These are phyloP conservation scores for Drosophila helvetica DNA, from an alignment of 2,888 invertebrate species.

Conservation along the genomic window DNA sequence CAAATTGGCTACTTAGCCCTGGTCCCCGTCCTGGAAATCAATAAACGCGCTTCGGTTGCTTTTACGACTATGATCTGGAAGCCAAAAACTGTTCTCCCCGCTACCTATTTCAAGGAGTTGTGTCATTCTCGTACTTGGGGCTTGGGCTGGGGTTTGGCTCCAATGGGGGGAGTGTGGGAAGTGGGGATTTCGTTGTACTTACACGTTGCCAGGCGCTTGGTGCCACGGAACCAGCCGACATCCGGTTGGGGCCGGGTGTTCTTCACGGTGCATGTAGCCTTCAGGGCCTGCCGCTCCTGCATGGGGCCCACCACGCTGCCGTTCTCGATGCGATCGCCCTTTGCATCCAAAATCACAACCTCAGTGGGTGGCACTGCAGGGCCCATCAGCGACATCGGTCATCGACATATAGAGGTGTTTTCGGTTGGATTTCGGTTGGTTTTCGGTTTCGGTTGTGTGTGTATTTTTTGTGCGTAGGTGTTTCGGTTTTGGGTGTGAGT, in stretches of 20 bases:
- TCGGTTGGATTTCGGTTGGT: constrained; percentile 24
- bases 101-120: constrained; percentile 5
- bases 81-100: constrained; percentile 48
- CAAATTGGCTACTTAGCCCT: constrained; percentile 68
- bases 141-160: no score
- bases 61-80: constrained; percentile 54
- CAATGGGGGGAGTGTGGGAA: background rate
- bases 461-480: constrained; percentile 32
- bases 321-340: constrained; percentile 87
- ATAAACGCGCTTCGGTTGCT: constrained; percentile 69
- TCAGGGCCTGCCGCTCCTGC: constrained; percentile 83
- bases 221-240: constrained; percentile 93
- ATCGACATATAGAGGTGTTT: constrained; percentile 28
- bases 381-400: constrained; percentile 20
- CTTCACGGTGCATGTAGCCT: constrained; percentile 85
- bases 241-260: constrained; percentile 94
- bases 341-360: constrained; percentile 88
- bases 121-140: constrained; percentile 39
- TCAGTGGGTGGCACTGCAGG: constrained; percentile 90
- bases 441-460: constrained; percentile 10
- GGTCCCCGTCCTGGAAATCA: constrained; percentile 48
- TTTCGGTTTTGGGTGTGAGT: constrained; percentile 40
- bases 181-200: constrained; percentile 60
- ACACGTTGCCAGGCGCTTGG: constrained; percentile 86
- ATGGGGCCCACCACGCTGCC: constrained; percentile 83